A percentile compares a stretch with the other conserved stretches of the same genome.
phyloP scores from a whole-genome alignment of 2,797 vertebrate genomes.

The Hapalemur alaotrensis region DNA sequence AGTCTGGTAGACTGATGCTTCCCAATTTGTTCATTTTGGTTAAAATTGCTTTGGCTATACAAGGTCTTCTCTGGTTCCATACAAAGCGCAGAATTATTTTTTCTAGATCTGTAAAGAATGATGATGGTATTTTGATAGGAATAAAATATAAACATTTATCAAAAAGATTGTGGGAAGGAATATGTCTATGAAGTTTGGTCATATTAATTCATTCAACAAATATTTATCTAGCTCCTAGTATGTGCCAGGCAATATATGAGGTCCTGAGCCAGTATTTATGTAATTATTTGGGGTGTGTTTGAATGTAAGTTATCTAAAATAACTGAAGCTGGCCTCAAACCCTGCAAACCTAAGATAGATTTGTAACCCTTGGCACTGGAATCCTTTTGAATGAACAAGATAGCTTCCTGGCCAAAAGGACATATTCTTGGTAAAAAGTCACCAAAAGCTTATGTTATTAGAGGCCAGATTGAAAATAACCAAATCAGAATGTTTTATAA shows the following conservation, averaged over 20 bases:
- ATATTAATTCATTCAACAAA: not conserved
- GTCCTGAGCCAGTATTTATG: not conserved
- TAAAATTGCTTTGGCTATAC: too few species aligned
- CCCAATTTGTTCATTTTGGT: too few species aligned
- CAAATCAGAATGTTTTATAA: not conserved
- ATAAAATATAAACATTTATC: not conserved
- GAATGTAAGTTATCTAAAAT: not conserved
- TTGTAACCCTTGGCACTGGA: not conserved
- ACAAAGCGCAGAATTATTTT: too few species aligned
- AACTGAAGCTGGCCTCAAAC: not conserved
- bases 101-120: too few species aligned
- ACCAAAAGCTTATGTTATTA: not conserved
- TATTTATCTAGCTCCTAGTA: not conserved
- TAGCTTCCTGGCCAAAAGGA: not conserved
- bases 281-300: not conserved
- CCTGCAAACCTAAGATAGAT: not conserved
- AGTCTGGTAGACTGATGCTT: too few species aligned
- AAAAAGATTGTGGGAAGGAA: not conserved
- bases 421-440: not conserved
- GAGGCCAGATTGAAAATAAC: not conserved
- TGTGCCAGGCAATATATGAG: not conserved
- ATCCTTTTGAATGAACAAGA: not conserved
- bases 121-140: too few species aligned
- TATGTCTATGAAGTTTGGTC: not conserved
- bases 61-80: too few species aligned